Evolutionary conservation across 2,113 vertebrate species (phyloP).

Genomic region (Falco punctatus): DNA sequence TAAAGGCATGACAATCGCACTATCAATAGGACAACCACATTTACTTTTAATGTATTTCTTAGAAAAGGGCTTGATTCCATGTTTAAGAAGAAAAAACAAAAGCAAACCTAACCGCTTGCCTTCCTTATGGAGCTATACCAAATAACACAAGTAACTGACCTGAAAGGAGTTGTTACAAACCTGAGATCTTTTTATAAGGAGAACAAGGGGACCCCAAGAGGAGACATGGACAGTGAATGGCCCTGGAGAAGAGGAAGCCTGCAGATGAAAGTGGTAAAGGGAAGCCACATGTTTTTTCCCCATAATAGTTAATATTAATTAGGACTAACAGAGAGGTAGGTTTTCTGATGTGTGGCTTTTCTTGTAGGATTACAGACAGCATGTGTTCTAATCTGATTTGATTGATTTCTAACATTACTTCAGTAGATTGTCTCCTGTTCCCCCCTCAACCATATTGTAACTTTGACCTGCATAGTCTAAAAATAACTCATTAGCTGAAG

Average conservation of each 20-base stretch:
- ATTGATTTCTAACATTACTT: neutral
- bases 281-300: fast-evolving
- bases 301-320: neutral
- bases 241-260: neutral
- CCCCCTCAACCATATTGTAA: no score
- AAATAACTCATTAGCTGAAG: neutral
- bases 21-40: neutral
- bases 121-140: neutral
- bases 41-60: neutral
- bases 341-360: neutral
- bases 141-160: neutral
- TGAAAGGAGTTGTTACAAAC: neutral
- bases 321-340: neutral
- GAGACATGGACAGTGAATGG: neutral
- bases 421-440: neutral
- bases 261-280: neutral
- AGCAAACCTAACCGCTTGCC: neutral
- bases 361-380: neutral
- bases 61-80: neutral
- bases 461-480: neutral
- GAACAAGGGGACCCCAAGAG: neutral
- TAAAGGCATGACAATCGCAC: neutral
- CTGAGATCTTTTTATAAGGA: neutral
- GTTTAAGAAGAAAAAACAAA: neutral
- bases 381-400: neutral